These are phyloP conservation scores for Caradrina kadenii DNA, from an alignment of 2,888 invertebrate species.

Conservation along the genomic window DNA sequence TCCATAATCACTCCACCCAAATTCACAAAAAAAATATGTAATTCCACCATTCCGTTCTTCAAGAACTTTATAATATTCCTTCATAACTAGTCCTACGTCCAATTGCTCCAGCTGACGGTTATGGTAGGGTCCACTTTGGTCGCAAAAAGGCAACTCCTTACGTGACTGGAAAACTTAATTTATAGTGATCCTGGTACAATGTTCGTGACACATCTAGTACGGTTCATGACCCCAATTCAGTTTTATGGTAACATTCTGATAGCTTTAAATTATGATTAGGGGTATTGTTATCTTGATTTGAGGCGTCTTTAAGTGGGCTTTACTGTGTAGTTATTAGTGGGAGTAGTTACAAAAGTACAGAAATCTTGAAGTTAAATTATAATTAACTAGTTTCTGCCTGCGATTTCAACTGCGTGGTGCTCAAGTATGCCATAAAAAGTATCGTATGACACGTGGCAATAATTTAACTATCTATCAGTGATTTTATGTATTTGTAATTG, in stretches of 20 bases:
- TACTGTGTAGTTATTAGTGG: slow-evolving; percentile 4
- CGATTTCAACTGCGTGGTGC: background rate
- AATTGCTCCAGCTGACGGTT: slow-evolving; percentile 27
- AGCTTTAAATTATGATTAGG: slow-evolving; percentile 34
- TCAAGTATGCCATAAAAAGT: too few relatives aligned
- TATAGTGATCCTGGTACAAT: slow-evolving; percentile 27
- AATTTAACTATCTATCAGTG: too few relatives aligned
- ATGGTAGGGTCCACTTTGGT: slow-evolving; percentile 46
- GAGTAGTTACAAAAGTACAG: background rate
- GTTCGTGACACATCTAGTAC: slow-evolving; percentile 34
- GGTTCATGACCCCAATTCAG: slow-evolving; percentile 35
- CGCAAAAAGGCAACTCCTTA: slow-evolving; percentile 46
- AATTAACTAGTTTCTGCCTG: background rate
- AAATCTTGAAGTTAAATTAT: slow-evolving; percentile 3
- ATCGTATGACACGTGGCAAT: too few relatives aligned
- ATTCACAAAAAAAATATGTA: too few relatives aligned
- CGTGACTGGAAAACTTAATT: slow-evolving; percentile 48
- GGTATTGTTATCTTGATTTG: slow-evolving; percentile 24
- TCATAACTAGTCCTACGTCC: slow-evolving; percentile 17
- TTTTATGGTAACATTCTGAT: slow-evolving; percentile 38
- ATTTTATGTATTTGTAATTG: too few relatives aligned
- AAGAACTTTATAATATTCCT: slow-evolving; percentile 14
- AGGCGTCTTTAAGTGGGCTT: slow-evolving; percentile 15
- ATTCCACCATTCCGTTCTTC: slow-evolving; percentile 8
- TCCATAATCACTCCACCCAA: too few relatives aligned